These are phyloP conservation scores for Buceros bicornis DNA, from an alignment of 2,797 vertebrate genomes.

Conservation along the genomic window DNA sequence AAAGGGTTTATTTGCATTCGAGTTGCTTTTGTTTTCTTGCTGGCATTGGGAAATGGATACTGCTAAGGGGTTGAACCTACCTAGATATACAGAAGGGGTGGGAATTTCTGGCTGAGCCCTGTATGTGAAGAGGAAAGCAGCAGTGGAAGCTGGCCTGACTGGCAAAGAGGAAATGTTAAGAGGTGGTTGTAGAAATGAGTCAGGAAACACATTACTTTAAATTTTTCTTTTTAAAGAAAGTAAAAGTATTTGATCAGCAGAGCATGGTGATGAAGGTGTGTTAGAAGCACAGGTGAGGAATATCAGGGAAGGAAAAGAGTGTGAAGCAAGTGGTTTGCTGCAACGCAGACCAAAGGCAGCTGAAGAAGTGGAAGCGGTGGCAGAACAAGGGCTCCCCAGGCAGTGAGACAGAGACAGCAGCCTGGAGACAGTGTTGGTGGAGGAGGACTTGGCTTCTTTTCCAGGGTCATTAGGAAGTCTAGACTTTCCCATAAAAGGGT, in stretches of 20 bases:
- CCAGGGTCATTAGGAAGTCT: slow-evolving; percentile 62
- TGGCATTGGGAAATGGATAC: neutral
- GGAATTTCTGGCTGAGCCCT: neutral
- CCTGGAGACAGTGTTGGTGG: neutral
- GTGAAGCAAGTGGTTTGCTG: neutral
- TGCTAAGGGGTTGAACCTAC: neutral
- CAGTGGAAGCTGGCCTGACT: neutral
- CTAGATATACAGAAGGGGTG: neutral
- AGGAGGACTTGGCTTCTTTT: slow-evolving; percentile 50
- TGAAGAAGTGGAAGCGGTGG: neutral
- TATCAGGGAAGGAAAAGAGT: neutral
- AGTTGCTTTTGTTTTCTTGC: neutral
- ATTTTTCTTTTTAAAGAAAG: neutral
- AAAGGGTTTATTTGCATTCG: neutral
- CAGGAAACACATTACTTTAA: neutral
- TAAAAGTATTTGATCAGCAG: neutral
- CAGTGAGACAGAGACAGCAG: slow-evolving; percentile 44
- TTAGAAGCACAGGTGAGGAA: neutral
- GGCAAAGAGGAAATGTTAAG: neutral
- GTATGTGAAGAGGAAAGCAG: neutral
- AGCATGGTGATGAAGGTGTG: neutral
- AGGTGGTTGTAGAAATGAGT: neutral
- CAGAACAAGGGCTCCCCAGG: slow-evolving; percentile 28
- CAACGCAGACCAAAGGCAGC: neutral
- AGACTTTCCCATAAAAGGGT: slow-evolving; percentile 58